Evolutionary conservation across 2,888 invertebrate genomes (phyloP), one percentile per base, ranked within the genome.

Genomic region (Synergus gifuensis): DNA sequence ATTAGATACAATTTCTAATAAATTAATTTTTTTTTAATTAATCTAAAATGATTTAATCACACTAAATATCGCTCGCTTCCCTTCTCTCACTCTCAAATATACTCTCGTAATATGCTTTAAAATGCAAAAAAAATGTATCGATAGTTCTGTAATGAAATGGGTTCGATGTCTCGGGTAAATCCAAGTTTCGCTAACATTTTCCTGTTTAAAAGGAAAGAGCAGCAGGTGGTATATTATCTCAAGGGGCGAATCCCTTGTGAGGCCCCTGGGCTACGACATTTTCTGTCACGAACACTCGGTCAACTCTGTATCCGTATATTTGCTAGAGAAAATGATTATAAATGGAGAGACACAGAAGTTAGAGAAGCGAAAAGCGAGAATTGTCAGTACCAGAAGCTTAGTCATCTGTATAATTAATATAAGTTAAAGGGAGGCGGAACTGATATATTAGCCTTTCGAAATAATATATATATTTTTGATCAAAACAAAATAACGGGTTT

Each of bases 221-320:
- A 69, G 69, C 49, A 69, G 49, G 28, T 49, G 49, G 46, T 4
- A 69, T 69, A 69, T 69, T 69, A 69, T 69, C 69, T 69, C 69
- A 49, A 28, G 67, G 49, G 49, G 28, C 8, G 49, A 49, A 14
- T 69, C 16, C 49, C 49, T 46, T 49, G 49, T 28, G 69, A 28
- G 69, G 46, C 8, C 49, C 22, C 11, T 69, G 28, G 49, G 49
- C 49, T 69, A 9, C 54, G 54, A 49, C 69, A 69, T 36, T 69
- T 69, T 69, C 14, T 69, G 69, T 49, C 69, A 49, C 28, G 49
- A 69, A 69, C 69, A 69, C 46, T 49, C 44, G 28, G 49, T 49
- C 69, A 69, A 69, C 69, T 28, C 16, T 16, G 69, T 69, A 49
- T 49, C 16, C n/a, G 16, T 69, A 64, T 40, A 49, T 69, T 49